A percentile compares a stretch with the other conserved stretches of the same genome.
Evolutionary conservation across 2,797 vertebrate genomes (phyloP).

Genomic region (Eulemur mongoz): DNA sequence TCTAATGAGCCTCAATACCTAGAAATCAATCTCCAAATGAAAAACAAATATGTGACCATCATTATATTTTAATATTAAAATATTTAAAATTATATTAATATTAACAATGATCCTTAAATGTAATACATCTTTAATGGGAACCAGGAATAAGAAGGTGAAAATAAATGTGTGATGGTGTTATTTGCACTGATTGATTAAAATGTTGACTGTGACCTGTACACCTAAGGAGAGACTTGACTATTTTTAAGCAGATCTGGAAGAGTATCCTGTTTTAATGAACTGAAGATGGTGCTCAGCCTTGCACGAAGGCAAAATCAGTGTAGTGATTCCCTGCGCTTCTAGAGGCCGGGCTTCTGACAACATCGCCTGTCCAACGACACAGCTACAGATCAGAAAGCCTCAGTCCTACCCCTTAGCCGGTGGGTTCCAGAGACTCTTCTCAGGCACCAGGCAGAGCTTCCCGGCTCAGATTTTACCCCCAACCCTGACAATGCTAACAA

Average conservation of each 20-base stretch:
- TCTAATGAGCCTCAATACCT: neutral
- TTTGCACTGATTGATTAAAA: neutral
- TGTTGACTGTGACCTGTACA: neutral
- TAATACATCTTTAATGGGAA: neutral
- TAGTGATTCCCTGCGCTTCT: neutral
- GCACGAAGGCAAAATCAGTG: neutral
- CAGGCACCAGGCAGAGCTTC: neutral
- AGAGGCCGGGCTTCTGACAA: neutral
- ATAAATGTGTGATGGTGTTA: neutral
- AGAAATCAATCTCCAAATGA: neutral
- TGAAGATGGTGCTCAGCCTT: neutral
- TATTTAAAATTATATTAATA: neutral
- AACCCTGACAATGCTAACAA: neutral
- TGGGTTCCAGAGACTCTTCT: neutral
- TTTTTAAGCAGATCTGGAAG: neutral
- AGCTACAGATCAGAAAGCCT: neutral
- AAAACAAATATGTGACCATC: neutral
- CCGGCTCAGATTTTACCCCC: neutral
- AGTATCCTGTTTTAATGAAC: too few species aligned
- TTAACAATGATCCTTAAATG: conserved; percentile 21
- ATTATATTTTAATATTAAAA: neutral
- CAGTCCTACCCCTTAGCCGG: neutral
- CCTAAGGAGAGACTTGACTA: neutral
- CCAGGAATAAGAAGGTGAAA: neutral
- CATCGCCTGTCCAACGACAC: neutral